Evolutionary conservation across 2,797 vertebrate genomes (phyloP), one percentile per base, ranked within the genome.

Genomic region (Apogon hyalosoma): DNA sequence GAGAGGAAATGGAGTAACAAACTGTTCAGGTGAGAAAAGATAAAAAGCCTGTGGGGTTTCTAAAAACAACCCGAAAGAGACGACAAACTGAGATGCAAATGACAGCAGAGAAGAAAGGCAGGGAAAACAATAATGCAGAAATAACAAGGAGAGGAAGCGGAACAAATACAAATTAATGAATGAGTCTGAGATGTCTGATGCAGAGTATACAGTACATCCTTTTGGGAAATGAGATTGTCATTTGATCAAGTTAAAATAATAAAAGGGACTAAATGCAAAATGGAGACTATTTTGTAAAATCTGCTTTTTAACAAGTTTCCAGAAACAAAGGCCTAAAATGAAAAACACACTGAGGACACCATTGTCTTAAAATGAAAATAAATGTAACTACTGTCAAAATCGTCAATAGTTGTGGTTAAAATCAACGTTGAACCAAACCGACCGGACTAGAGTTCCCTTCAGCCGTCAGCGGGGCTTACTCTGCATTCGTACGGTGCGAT

Each of bases 21-120:
- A 72, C 15, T 47, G 67, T 75, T 78, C 38, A 69, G 55, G 68
- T 65, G 72, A 75, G 68, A 49, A 69, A 64, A 78, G 54, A 52
- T 43, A 4, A 68, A 48, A 57, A 38, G 15, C 67, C 59, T 0
- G 14, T 12, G 55, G 63, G 67, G 41, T 41, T 68, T 68, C 75
- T 61, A 49, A 75, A 78, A 75, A 57, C 63, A 48, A 19, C 41
- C 21, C 10, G 39, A 59, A 67, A 40, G 12, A 55, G 53, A 51
- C 10, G 49, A 46, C 48, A 59, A 70, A 69, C 69, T 24, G 49
- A 73, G 56, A 62, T 14, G 42, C 52, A 77, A 42, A 58, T 16
- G 41, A 69, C 7, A 3, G 15, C 50, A 59, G 16, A 0, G 43
- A 46, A 41, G 15, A 31, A 11, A 63, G 0, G 1, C 14, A 18